phyloP scores from a whole-genome alignment of 1,140 invertebrate genomes.

The Lineus longissimus region DNA sequence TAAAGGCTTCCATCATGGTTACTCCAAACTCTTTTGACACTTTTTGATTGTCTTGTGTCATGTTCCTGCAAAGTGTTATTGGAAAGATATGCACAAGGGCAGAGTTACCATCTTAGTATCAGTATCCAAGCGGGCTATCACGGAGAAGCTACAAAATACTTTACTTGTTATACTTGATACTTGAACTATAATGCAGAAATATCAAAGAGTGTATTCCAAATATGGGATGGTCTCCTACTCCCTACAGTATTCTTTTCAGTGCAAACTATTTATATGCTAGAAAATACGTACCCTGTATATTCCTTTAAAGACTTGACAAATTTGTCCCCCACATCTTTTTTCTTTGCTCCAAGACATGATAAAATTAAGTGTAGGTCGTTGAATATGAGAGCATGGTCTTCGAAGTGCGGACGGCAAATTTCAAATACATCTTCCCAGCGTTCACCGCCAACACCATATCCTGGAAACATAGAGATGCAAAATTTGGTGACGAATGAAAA shows the following conservation, averaged over 20 bases:
- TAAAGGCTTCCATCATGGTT: conserved; percentile 45
- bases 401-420: conserved; percentile 48
- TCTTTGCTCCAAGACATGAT: conserved; percentile 49
- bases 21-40: conserved; percentile 36
- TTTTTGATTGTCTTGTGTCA: conserved; percentile 17
- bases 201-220: no score
- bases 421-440: conserved; percentile 53
- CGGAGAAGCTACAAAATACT: no score
- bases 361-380: conserved; percentile 60
- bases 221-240: no score
- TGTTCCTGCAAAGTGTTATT: no score
- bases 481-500: no score
- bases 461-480: conserved; percentile 20
- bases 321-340: conserved; percentile 34
- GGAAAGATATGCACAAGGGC: no score
- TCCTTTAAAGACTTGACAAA: conserved; percentile 45
- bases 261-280: no score
- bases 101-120: no score
- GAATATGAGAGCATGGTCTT: conserved; percentile 59
- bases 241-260: no score
- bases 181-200: no score
- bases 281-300: conserved; percentile 41
- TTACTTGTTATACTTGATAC: no score
- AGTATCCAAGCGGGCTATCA: no score
- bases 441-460: conserved; percentile 45